phyloP scores from a whole-genome alignment of 2,113 vertebrate genomes.

The Malurus elegans region DNA sequence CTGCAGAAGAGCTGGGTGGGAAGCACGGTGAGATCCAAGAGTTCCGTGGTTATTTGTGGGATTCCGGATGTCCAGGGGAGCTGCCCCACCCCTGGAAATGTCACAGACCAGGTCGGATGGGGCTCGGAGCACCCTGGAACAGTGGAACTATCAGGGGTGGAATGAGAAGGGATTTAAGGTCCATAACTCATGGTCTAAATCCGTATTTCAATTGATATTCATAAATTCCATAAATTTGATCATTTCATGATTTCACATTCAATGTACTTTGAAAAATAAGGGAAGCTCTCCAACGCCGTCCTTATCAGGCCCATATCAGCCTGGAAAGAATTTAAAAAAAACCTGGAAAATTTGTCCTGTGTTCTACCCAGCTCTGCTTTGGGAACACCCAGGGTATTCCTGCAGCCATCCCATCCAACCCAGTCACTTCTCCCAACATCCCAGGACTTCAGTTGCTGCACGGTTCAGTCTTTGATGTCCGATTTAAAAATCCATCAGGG shows the following conservation, averaged over 20 bases:
- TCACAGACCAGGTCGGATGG: accelerated
- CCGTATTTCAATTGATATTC: no score
- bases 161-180: neutral
- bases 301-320: neutral
- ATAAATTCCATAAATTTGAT: neutral
- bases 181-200: no score
- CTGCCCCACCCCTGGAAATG: neutral
- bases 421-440: neutral
- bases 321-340: neutral
- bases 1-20: neutral
- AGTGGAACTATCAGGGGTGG: neutral
- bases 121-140: neutral
- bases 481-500: neutral
- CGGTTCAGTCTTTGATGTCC: neutral
- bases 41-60: accelerated
- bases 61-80: neutral
- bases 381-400: neutral
- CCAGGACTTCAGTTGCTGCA: neutral
- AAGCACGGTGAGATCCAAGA: neutral
- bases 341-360: neutral
- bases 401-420: neutral
- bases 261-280: neutral
- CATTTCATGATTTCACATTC: neutral
- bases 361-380: neutral
- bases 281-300: neutral